These are phyloP conservation scores for Bagarius yarrelli DNA, from an alignment of 2,113 vertebrate genomes.

Conservation along the genomic window DNA sequence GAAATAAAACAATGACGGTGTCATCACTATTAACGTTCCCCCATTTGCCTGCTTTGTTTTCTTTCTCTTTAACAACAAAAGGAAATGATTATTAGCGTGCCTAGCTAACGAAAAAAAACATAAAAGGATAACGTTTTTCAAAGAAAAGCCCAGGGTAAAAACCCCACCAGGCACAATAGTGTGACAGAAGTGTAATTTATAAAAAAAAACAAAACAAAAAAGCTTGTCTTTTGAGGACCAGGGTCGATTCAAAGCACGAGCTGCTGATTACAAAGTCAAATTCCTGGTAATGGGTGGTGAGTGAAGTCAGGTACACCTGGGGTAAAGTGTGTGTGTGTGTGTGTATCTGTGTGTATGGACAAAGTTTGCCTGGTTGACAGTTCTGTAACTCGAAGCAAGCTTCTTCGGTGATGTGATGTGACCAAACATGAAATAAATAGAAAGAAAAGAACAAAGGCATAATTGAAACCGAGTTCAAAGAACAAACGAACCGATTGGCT, in stretches of 20 bases:
- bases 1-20: constrained; percentile 26
- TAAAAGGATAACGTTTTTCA: constrained; percentile 66
- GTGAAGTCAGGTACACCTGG: constrained; percentile 65
- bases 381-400: constrained; percentile 73
- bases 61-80: constrained; percentile 69
- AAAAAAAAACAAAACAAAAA: constrained; percentile 18
- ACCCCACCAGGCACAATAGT: constrained; percentile 71
- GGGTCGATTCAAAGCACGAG: constrained; percentile 66
- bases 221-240: constrained; percentile 61
- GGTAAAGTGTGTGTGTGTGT: constrained; percentile 46
- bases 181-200: constrained; percentile 67
- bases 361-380: constrained; percentile 49
- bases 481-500: constrained; percentile 61
- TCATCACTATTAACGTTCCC: constrained; percentile 65
- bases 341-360: constrained; percentile 10
- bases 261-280: constrained; percentile 75
- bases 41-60: constrained; percentile 62
- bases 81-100: constrained; percentile 69
- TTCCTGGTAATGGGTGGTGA: constrained; percentile 60
- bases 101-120: constrained; percentile 68
- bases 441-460: constrained; percentile 59
- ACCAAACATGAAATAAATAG: constrained; percentile 72
- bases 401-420: constrained; percentile 71
- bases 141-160: constrained; percentile 61
- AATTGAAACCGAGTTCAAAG: constrained; percentile 75